Evolutionary conservation across 2,797 vertebrate species (phyloP), one percentile per base, ranked within the genome.

Genomic region (Xiphorhynchus erythropygius): DNA sequence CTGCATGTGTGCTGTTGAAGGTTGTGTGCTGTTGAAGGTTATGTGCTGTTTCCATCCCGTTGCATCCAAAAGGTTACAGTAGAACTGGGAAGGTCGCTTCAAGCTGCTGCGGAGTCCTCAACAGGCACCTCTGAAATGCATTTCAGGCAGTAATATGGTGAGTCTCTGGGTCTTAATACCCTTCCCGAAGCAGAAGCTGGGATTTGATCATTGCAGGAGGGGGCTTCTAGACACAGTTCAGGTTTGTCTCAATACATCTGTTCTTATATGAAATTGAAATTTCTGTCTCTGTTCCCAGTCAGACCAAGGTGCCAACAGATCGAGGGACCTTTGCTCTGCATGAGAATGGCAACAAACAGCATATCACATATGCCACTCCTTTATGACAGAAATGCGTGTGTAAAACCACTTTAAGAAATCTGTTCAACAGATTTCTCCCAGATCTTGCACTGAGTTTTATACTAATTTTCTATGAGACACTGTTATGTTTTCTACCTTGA

Each of bases 361-460:
- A 2, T 16, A 18, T 55, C 44, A n/a, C 5, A 27, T 1, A 0
- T 44, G 24, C 64, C 10, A 5, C 13, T 87, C 25, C 44, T 37
- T 83, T 41, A 35, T 9, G 23, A 52, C 27, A 28, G 30, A n/a
- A 32, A 47, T 13, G 18, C 33, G 28, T 24, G 47, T 6, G 32
- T 52, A 60, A 92, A 70, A 78, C 55, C 16, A 67, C 37, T 59
- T 11, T 39, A 42, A 19, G 25, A 49, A 10, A 39, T 39, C 46
- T 70, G 69, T 53, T 21, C 46, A 74, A 69, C 0, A n/a, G 13
- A 35, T 50, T 73, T 60, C 16, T 24, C 25, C 41, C 52, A 39
- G 30, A 32, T 46, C 47, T 78, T 24, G 23, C 30, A 15, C 30
- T 37, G 33, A 37, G 21, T 33, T 65, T 73, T 39, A 28, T 37